Conservation (phyloP, 2,113 vertebrate species). For the Neogobius melanostomus region DNA sequence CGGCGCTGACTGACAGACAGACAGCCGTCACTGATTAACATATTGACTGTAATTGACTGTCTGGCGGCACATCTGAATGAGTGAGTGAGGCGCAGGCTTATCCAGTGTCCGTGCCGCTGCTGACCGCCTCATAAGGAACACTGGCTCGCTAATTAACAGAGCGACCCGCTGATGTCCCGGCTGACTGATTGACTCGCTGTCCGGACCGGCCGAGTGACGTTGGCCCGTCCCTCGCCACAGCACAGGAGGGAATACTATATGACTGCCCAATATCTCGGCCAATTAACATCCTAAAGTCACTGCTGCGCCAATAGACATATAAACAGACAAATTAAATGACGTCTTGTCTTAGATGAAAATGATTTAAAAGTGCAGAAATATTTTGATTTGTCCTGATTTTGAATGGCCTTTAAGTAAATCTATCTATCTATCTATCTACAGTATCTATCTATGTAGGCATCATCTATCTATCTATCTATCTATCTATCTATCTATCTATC, state of each 20-base stretch:
- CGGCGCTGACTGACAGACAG: constrained; percentile 46
- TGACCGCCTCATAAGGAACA: constrained; percentile 39
- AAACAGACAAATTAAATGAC: no score
- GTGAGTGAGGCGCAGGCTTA: constrained; percentile 48
- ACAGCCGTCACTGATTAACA: constrained; percentile 65
- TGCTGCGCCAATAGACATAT: no score
- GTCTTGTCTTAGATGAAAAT: no score
- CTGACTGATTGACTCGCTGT: constrained; percentile 64
- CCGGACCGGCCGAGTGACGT: constrained; percentile 44
- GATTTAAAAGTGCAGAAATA: no score
- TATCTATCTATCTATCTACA: no score
- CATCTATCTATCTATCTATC: no score
- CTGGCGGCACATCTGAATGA: constrained; percentile 59
- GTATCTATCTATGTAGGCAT: no score
- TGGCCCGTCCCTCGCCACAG: constrained; percentile 43
- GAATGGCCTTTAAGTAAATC: no score
- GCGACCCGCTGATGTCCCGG: constrained; percentile 52
- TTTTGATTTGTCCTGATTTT: no score
- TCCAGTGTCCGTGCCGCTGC: constrained; percentile 33
- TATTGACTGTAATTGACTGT: constrained; percentile 68
- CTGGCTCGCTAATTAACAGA: constrained; percentile 61
- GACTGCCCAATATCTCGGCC: not conserved
- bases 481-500: no score
- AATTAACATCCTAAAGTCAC: not conserved
- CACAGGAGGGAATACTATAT: constrained; percentile 33